Conservation (phyloP, 2,888 invertebrate species). For the Drosophila meridiana region DNA sequence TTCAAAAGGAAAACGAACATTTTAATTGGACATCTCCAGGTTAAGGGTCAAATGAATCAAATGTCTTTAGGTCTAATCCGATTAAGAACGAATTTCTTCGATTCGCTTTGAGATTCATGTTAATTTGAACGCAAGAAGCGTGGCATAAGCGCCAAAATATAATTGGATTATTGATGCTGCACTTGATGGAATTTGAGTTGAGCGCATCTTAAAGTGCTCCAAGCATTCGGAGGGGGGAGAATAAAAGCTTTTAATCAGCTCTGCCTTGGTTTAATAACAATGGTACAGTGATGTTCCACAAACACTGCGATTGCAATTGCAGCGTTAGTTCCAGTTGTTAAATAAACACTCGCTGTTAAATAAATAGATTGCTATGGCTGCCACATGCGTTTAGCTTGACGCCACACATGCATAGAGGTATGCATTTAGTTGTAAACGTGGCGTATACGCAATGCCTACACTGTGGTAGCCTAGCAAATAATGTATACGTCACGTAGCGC, state of each 20-base stretch:
- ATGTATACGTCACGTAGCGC: constrained; percentile 77
- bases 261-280: background rate
- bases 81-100: background rate
- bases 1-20: background rate
- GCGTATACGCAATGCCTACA: constrained; percentile 55
- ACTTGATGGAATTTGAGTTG: background rate
- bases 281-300: background rate
- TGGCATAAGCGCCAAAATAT: constrained; percentile 1
- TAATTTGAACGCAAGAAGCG: constrained; percentile 9
- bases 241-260: constrained; percentile 9
- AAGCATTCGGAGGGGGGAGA: too few relatives aligned
- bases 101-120: background rate
- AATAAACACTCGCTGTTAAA: constrained; percentile 49
- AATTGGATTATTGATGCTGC: constrained; percentile 7
- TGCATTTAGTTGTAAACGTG: constrained; percentile 49
- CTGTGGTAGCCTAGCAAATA: constrained; percentile 58
- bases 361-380: constrained; percentile 39
- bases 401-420: background rate
- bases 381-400: constrained; percentile 48
- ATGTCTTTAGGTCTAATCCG: background rate
- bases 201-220: background rate
- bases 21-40: background rate
- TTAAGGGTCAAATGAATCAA: background rate
- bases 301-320: background rate
- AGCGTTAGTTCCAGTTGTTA: constrained; percentile 15